phyloP scores from a whole-genome alignment of 2,888 invertebrate species.

The Macrophya alboannulata region DNA sequence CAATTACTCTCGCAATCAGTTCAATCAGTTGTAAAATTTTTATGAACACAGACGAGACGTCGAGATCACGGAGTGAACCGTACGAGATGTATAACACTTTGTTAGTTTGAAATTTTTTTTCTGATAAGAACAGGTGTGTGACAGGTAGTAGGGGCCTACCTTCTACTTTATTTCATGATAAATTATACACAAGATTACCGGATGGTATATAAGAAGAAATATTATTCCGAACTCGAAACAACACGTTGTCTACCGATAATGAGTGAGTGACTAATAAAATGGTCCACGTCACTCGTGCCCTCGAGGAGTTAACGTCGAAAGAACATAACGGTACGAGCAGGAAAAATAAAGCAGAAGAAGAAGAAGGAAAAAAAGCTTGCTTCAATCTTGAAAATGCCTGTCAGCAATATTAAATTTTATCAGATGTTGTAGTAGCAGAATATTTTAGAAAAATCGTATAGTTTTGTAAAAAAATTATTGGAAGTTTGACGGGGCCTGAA shows the following conservation, averaged over 20 bases:
- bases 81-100: not conserved
- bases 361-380: not conserved
- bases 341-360: not conserved
- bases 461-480: no score
- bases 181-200: constrained; percentile 30
- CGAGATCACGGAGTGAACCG: not conserved
- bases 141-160: constrained; percentile 20
- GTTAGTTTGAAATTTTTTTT: constrained; percentile 1
- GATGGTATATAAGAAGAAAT: constrained; percentile 2
- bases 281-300: constrained; percentile 27
- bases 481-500: no score
- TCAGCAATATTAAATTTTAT: not conserved
- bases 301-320: not conserved
- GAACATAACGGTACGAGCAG: constrained; percentile 2
- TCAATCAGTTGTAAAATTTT: not conserved
- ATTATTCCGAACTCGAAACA: constrained; percentile 35
- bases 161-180: constrained; percentile 44
- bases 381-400: not conserved
- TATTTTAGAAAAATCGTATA: not conserved
- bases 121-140: constrained; percentile 47
- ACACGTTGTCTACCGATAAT: constrained; percentile 50
- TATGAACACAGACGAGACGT: not conserved
- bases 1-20: not conserved
- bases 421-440: not conserved
- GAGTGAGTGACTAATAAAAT: constrained; percentile 44